phyloP scores from a whole-genome alignment of 2,113 vertebrate species.

The Zootoca vivipara region DNA sequence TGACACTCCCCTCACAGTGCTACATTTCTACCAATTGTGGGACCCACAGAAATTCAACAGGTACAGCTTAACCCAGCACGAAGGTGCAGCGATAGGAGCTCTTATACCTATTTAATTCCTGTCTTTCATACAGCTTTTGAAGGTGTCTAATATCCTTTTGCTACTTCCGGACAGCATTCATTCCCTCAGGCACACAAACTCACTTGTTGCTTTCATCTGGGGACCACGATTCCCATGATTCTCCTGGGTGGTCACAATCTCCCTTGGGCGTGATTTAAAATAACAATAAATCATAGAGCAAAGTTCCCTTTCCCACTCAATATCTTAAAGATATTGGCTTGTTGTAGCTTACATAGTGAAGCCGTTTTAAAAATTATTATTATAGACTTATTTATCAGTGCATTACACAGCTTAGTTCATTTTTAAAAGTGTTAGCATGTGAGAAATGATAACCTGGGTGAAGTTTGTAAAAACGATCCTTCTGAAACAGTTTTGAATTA shows the following conservation, averaged over 20 bases:
- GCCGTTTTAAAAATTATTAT: no score
- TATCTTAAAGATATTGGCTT: neutral
- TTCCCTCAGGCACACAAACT: no score
- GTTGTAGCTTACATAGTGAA: neutral
- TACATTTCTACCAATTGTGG: no score
- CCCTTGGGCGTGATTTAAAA: neutral
- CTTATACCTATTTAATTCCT: neutral
- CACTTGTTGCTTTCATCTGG: neutral
- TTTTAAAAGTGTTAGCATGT: neutral
- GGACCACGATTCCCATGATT: neutral
- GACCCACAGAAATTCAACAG: no score
- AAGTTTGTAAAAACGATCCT: neutral
- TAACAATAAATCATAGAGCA: neutral
- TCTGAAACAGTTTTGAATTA: neutral
- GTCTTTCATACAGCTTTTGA: neutral
- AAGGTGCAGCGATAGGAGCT: neutral
- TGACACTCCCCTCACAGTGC: no score
- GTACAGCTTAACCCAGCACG: neutral
- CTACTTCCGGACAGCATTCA: neutral
- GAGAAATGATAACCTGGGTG: neutral
- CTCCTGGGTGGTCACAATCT: no score
- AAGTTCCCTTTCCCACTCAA: neutral
- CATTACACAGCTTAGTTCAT: neutral
- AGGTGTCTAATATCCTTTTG: no score
- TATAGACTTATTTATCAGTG: neutral